Evolutionary conservation across 2,113 vertebrate genomes (phyloP).

Genomic region (Ammodytes dubius): DNA sequence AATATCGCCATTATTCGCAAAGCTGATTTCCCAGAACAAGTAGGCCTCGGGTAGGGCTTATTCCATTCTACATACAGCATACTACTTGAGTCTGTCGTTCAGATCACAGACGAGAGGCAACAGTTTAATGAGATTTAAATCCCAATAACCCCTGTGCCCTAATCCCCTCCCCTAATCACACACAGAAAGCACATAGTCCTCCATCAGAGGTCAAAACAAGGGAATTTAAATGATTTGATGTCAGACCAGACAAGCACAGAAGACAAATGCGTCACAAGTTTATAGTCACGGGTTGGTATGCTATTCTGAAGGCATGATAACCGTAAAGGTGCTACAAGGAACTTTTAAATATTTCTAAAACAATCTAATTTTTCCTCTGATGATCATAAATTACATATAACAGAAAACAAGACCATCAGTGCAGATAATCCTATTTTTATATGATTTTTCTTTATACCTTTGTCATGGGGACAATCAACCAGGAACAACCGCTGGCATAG

Average conservation of each 20-base stretch:
- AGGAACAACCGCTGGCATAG: too few species aligned
- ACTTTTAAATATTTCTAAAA: too few species aligned
- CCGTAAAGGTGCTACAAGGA: too few species aligned
- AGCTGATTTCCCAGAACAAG: conserved; percentile 10
- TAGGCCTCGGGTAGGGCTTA: neutral
- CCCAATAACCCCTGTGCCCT: conserved; percentile 67
- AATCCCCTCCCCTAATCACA: conserved; percentile 67
- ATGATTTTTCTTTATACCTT: too few species aligned
- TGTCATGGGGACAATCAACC: too few species aligned
- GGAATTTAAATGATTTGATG: conserved; percentile 47
- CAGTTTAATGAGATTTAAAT: conserved; percentile 77
- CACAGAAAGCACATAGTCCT: conserved; percentile 50
- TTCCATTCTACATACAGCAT: conserved; percentile 20
- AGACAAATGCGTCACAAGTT: neutral
- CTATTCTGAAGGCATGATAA: too few species aligned
- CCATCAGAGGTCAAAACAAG: conserved; percentile 54
- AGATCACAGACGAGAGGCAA: conserved; percentile 58
- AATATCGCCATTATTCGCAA: neutral
- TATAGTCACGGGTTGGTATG: too few species aligned
- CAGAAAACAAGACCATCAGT: too few species aligned
- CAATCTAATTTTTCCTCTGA: too few species aligned
- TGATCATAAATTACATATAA: too few species aligned
- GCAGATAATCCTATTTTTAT: too few species aligned
- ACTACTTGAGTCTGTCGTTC: conserved; percentile 46
- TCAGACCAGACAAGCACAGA: neutral